These are phyloP conservation scores for Anthophora plumipes DNA, from an alignment of 2,888 invertebrate species.

Conservation along the genomic window DNA sequence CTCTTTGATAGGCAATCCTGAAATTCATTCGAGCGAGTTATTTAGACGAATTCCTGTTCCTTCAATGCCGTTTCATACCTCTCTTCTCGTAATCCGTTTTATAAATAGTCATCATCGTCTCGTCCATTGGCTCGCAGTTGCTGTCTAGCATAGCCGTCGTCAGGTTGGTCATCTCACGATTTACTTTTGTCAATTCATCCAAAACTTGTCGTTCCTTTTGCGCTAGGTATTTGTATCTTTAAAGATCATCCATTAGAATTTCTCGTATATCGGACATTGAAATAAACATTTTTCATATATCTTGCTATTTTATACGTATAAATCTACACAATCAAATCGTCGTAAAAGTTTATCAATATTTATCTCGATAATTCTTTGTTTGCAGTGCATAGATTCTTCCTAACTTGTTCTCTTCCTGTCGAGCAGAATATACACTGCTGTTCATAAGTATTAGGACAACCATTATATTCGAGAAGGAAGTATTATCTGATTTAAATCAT, in stretches of 20 bases:
- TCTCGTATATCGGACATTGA: not conserved
- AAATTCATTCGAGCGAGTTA: slow-evolving; percentile 23
- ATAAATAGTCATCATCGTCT: slow-evolving; percentile 88
- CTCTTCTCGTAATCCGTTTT: slow-evolving; percentile 87
- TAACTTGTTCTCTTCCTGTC: too few relatives aligned
- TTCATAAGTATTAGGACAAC: too few relatives aligned
- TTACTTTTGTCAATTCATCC: slow-evolving; percentile 86
- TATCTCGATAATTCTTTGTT: too few relatives aligned
- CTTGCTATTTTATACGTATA: too few relatives aligned
- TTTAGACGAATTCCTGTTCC: not conserved
- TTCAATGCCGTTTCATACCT: slow-evolving; percentile 82
- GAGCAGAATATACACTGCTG: too few relatives aligned
- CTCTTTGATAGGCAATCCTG: slow-evolving; percentile 86
- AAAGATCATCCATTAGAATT: not conserved
- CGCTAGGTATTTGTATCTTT: slow-evolving; percentile 86
- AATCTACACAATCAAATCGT: too few relatives aligned
- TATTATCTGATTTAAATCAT: too few relatives aligned
- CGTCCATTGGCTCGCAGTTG: slow-evolving; percentile 87
- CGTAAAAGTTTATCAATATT: too few relatives aligned
- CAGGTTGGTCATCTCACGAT: slow-evolving; percentile 84
- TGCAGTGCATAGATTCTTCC: too few relatives aligned
- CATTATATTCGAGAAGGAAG: too few relatives aligned
- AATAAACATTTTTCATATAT: too few relatives aligned
- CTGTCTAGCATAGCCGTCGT: slow-evolving; percentile 86
- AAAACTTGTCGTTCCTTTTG: slow-evolving; percentile 87